A percentile compares a stretch with the other conserved stretches of the same genome.
These are phyloP conservation scores for Pammene fasciana DNA, from an alignment of 2,888 invertebrate genomes.

Conservation along the genomic window DNA sequence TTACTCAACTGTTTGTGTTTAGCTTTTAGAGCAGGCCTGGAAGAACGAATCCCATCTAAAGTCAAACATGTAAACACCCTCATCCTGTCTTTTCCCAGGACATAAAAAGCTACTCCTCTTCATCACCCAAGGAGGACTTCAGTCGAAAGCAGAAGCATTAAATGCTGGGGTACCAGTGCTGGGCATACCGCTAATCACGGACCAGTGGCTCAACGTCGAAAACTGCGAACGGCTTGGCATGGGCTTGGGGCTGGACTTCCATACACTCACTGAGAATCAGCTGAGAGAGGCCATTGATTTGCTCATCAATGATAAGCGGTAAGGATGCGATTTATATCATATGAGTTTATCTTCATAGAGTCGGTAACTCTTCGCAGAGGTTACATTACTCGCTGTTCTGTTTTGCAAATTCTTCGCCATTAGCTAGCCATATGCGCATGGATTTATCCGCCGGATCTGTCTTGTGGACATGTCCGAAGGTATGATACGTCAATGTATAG, in stretches of 20 bases:
- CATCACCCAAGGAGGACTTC: constrained; percentile 71
- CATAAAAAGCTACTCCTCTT: constrained; percentile 73
- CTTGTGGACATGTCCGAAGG: no score
- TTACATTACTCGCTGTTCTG: no score
- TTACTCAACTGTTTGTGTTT: no score
- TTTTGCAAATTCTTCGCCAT: no score
- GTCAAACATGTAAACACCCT: no score
- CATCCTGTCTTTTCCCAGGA: constrained; percentile 45
- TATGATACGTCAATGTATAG: no score
- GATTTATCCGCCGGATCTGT: no score
- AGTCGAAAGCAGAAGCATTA: constrained; percentile 71
- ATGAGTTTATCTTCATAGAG: no score
- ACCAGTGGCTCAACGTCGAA: constrained; percentile 66
- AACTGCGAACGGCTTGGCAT: constrained; percentile 52
- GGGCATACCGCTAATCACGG: constrained; percentile 65
- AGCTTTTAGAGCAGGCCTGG: no score
- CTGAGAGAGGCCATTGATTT: constrained; percentile 50
- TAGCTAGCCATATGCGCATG: no score
- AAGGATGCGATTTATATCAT: neutral
- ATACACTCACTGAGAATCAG: constrained; percentile 47
- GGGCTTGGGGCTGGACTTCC: constrained; percentile 54
- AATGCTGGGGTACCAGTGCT: constrained; percentile 63
- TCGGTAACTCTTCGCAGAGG: no score
- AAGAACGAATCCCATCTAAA: no score
- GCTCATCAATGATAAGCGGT: constrained; percentile 48